phyloP scores from a whole-genome alignment of 2,888 invertebrate species.

The Chrysolina americana region DNA sequence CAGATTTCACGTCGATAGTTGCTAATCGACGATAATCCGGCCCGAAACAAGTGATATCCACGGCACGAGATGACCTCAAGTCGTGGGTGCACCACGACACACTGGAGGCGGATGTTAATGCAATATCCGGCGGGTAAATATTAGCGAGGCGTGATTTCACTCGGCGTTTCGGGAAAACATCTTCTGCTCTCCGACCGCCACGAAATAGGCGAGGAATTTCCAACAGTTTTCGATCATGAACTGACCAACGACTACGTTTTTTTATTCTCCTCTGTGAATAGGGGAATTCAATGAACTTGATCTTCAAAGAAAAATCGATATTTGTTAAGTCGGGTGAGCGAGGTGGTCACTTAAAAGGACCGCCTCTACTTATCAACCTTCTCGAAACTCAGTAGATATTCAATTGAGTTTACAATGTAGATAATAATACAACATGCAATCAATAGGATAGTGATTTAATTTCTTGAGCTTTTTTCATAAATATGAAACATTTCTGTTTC shows the following conservation, averaged over 20 bases:
- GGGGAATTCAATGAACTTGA: no score
- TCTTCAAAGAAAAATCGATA: no score
- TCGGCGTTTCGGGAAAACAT: constrained; percentile 37
- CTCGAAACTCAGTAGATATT: no score
- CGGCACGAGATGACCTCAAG: constrained; percentile 54
- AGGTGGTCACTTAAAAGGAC: no score
- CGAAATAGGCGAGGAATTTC: not conserved
- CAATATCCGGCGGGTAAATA: constrained; percentile 59
- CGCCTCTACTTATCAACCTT: no score
- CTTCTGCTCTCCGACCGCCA: constrained; percentile 3
- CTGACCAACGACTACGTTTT: not conserved
- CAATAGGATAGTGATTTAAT: no score
- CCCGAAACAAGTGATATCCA: constrained; percentile 21
- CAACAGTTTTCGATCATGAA: not conserved
- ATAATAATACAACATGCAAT: no score
- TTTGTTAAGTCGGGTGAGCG: no score
- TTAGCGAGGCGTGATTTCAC: constrained; percentile 53
- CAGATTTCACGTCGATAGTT: constrained; percentile 8
- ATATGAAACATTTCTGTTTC: no score
- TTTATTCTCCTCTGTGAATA: no score
- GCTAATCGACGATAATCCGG: constrained; percentile 29
- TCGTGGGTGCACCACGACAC: constrained; percentile 46
- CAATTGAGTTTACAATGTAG: no score
- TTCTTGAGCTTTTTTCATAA: no score
- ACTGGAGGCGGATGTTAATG: constrained; percentile 58